phyloP scores from a whole-genome alignment of 2,797 vertebrate species.

The Echeneis naucrates region DNA sequence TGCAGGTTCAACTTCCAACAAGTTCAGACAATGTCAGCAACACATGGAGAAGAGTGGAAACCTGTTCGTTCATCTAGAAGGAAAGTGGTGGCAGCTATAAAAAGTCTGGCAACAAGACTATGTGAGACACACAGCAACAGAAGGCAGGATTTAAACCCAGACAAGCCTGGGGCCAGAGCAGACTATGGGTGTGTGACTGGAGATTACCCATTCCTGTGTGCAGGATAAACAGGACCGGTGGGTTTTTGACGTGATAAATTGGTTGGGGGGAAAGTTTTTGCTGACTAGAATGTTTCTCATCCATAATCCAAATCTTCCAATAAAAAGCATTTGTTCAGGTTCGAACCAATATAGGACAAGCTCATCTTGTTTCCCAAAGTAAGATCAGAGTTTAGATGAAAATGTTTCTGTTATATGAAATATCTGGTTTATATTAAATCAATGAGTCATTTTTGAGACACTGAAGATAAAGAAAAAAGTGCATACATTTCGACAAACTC shows the following conservation, averaged over 20 bases:
- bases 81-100: background rate
- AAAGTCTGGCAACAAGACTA: background rate
- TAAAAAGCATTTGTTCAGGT: slow-evolving; percentile 13
- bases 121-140: background rate
- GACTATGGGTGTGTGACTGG: background rate
- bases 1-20: background rate
- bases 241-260: slow-evolving; percentile 53
- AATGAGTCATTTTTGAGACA: background rate
- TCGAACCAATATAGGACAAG: background rate
- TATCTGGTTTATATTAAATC: background rate
- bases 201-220: slow-evolving; percentile 8
- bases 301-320: slow-evolving; percentile 10
- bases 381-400: no score
- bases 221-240: slow-evolving; percentile 34
- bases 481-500: background rate
- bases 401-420: background rate
- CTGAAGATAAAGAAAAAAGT: background rate
- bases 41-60: background rate
- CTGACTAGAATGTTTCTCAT: slow-evolving; percentile 38
- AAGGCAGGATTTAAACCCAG: background rate
- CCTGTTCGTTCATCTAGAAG: background rate
- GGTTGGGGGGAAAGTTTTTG: slow-evolving; percentile 33
- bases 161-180: background rate
- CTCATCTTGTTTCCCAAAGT: background rate
- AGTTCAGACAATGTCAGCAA: background rate